These are phyloP conservation scores for Antedon bifida DNA, from an alignment of 35 echinoderm and acorn worm genomes.

Conservation along the genomic window DNA sequence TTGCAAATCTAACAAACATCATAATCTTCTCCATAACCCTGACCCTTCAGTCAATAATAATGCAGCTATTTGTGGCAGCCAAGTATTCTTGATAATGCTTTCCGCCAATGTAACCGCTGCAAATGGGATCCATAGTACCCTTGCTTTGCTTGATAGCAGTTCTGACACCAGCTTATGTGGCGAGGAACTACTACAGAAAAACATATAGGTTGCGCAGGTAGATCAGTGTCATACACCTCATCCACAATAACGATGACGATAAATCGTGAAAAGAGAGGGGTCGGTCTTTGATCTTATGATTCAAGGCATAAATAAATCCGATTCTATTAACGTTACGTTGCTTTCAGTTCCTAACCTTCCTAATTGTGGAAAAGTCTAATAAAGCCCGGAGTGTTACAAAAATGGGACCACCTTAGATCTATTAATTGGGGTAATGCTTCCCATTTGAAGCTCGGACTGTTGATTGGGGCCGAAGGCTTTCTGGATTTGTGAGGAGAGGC, in stretches of 20 bases:
- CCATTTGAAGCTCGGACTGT: not conserved
- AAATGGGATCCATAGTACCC: not conserved
- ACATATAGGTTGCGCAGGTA: not conserved
- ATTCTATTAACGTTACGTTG: not conserved
- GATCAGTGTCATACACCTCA: not conserved
- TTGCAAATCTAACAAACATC: not conserved
- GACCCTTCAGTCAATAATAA: not conserved
- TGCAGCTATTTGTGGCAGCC: not conserved
- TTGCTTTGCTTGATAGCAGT: not conserved
- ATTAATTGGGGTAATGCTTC: constrained; percentile 3
- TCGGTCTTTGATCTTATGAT: not conserved
- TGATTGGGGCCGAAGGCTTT: constrained; percentile 22
- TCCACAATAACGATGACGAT: not conserved
- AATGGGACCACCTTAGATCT: constrained; percentile 15
- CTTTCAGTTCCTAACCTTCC: constrained; percentile 18
- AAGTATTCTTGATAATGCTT: not conserved
- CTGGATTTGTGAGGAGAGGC: constrained; percentile 14
- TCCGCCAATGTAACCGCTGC: not conserved
- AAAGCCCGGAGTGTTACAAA: not conserved
- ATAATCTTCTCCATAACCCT: not conserved
- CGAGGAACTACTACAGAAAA: not conserved
- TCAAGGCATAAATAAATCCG: not conserved
- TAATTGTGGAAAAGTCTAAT: constrained; percentile 7
- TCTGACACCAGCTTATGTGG: not conserved
- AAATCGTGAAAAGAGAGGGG: not conserved